Evolutionary conservation across 2,888 invertebrate species (phyloP).

Genomic region (Eumerus sabulonum): DNA sequence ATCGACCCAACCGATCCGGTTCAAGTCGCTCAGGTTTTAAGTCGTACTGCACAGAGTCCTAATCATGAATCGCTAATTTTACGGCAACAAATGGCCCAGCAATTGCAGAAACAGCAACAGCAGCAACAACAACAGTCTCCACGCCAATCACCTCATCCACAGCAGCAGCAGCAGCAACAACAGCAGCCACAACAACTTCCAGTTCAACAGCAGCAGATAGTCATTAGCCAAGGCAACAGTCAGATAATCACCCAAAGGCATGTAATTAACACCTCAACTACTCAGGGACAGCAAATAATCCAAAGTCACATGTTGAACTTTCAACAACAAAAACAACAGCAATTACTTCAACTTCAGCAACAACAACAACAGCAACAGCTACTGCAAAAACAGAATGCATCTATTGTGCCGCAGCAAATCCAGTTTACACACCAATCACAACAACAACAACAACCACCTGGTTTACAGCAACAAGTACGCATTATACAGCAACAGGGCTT

Average conservation of each 20-base stretch:
- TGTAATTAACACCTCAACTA: constrained; percentile 77
- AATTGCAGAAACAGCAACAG: constrained; percentile 74
- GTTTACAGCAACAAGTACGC: constrained; percentile 70
- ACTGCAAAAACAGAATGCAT: constrained; percentile 47
- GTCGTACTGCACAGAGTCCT: constrained; percentile 76
- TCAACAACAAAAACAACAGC: constrained; percentile 75
- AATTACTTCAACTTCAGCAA: constrained; percentile 74
- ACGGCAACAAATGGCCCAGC: constrained; percentile 76
- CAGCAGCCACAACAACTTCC: constrained; percentile 70
- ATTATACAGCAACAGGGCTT: constrained; percentile 71
- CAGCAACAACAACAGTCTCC: constrained; percentile 72
- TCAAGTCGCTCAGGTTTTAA: constrained; percentile 77
- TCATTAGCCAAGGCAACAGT: constrained; percentile 70
- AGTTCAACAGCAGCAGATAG: constrained; percentile 66
- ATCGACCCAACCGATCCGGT: constrained; percentile 78
- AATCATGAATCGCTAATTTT: constrained; percentile 77
- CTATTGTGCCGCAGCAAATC: constrained; percentile 46
- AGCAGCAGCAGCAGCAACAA: constrained; percentile 64
- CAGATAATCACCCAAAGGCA: constrained; percentile 77
- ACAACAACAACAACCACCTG: constrained; percentile 70
- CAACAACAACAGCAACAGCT: constrained; percentile 69
- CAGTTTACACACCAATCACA: constrained; percentile 62
- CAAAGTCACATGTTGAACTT: constrained; percentile 78
- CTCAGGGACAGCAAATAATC: constrained; percentile 78
- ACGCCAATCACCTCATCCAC: constrained; percentile 56